phyloP scores from a whole-genome alignment of 2,113 vertebrate genomes.

The Blennius ocellaris region DNA sequence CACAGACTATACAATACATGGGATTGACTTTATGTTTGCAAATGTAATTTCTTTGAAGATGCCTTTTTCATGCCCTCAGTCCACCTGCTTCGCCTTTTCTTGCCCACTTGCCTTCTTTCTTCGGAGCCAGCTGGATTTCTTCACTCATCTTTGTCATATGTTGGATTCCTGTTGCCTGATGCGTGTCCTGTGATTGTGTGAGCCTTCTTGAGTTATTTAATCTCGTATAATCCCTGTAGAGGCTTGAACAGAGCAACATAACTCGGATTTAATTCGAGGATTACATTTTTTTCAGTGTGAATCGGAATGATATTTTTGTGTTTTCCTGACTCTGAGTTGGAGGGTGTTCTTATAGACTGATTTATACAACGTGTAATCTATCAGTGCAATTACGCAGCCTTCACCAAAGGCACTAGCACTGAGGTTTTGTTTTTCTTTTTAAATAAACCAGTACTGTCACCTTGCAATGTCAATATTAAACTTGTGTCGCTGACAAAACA shows the following conservation, averaged over 20 bases:
- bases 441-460: no score
- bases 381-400: slow-evolving; percentile 26
- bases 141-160: slow-evolving; percentile 33
- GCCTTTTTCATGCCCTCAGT: slow-evolving; percentile 46
- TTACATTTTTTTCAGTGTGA: slow-evolving; percentile 28
- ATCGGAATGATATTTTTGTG: slow-evolving; percentile 42
- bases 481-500: no score
- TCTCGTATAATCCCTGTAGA: slow-evolving; percentile 67
- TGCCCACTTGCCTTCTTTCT: slow-evolving; percentile 18
- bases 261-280: slow-evolving; percentile 49
- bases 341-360: slow-evolving; percentile 3
- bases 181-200: slow-evolving; percentile 50
- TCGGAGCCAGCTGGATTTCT: slow-evolving; percentile 37
- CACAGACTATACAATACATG: slow-evolving; percentile 50
- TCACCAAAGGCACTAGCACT: neutral
- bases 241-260: slow-evolving; percentile 49
- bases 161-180: slow-evolving; percentile 41
- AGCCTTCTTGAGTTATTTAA: slow-evolving; percentile 61
- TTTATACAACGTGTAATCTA: slow-evolving; percentile 1
- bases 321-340: slow-evolving; percentile 27
- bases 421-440: no score
- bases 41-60: slow-evolving; percentile 57
- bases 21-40: slow-evolving; percentile 49
- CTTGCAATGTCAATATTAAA: no score
- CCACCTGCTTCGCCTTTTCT: slow-evolving; percentile 23